Evolutionary conservation across 2,888 invertebrate species (phyloP).

Genomic region (Beris chalybata): DNA sequence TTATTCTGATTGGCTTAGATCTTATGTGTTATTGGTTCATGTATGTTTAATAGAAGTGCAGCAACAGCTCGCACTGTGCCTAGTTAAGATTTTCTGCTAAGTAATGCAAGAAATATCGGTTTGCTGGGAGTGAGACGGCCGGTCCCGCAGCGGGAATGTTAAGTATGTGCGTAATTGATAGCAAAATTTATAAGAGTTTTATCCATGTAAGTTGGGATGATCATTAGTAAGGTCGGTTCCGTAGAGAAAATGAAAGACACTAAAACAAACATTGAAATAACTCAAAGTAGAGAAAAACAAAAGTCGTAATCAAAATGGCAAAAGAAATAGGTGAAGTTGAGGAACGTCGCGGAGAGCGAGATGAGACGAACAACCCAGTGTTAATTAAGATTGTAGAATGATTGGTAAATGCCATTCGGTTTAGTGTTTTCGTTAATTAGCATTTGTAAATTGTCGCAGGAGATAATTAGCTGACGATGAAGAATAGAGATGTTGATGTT

Average conservation of each 20-base stretch:
- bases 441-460: no score
- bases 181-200: slow-evolving; percentile 16
- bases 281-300: not conserved
- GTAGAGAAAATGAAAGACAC: no score
- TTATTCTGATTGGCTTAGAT: slow-evolving; percentile 17
- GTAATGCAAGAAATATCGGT: slow-evolving; percentile 5
- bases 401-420: slow-evolving; percentile 37
- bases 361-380: slow-evolving; percentile 5
- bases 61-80: not conserved
- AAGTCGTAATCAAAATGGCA: not conserved
- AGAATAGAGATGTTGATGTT: no score
- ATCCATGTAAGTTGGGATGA: slow-evolving; percentile 1
- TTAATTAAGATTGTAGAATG: slow-evolving; percentile 42
- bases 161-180: slow-evolving; percentile 20
- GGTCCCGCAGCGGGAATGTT: not conserved
- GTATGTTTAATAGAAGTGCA: no score
- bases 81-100: not conserved
- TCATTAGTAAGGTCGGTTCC: not conserved
- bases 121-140: not conserved
- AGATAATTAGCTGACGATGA: no score
- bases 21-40: not conserved
- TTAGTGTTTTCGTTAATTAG: slow-evolving; percentile 5
- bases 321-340: not conserved
- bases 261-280: not conserved
- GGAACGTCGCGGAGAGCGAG: not conserved